Conservation (phyloP, 2,888 invertebrate species). For the Hylaea fasciaria region DNA sequence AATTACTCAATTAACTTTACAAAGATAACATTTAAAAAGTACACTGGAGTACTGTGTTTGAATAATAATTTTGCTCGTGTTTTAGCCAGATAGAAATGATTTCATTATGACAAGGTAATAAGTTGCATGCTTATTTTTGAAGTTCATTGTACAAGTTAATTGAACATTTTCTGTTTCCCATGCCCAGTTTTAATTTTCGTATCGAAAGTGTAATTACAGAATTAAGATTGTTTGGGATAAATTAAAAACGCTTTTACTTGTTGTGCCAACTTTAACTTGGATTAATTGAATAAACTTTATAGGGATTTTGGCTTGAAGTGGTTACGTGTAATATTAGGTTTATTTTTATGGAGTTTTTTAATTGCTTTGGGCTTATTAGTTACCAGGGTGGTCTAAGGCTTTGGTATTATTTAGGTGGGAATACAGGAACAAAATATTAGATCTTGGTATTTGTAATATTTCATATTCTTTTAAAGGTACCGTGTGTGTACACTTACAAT, state of each 20-base stretch:
- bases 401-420: neutral
- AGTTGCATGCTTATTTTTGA: neutral
- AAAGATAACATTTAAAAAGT: constrained; percentile 32
- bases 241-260: constrained; percentile 23
- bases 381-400: neutral
- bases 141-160: constrained; percentile 39
- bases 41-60: constrained; percentile 6
- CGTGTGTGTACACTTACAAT: no score
- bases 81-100: neutral
- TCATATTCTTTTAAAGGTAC: no score
- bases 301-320: neutral
- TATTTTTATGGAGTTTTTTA: neutral
- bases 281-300: constrained; percentile 10
- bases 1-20: constrained; percentile 30
- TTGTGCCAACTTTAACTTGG: constrained; percentile 10
- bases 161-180: constrained; percentile 42
- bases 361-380: neutral
- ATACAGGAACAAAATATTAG: no score
- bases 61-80: neutral
- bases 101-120: constrained; percentile 5
- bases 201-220: constrained; percentile 32
- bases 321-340: no score
- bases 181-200: constrained; percentile 30
- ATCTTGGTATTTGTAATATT: no score
- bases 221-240: constrained; percentile 27